Conservation (phyloP, 2,797 vertebrate genomes). For the Chelonia mydas region DNA sequence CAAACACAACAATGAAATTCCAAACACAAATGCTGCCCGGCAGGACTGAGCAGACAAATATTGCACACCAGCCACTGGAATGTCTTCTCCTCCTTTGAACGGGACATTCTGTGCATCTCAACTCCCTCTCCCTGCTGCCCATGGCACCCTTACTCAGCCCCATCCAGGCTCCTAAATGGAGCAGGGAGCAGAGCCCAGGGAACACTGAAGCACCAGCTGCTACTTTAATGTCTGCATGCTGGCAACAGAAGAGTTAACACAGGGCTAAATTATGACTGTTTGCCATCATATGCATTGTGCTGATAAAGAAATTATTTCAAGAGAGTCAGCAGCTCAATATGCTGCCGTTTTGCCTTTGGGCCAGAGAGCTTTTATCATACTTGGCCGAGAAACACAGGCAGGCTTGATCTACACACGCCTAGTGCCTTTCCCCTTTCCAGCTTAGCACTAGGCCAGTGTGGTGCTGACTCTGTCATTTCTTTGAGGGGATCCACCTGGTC, state of each 20-base stretch:
- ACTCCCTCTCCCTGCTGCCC: neutral
- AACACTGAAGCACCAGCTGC: neutral
- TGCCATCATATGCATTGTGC: conserved; percentile 11
- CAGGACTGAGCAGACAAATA: neutral
- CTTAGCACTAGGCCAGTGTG: conserved; percentile 15
- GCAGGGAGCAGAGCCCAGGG: neutral
- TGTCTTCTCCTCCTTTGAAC: neutral
- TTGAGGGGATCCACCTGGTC: conserved; percentile 30
- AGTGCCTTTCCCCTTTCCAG: neutral
- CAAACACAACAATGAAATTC: neutral
- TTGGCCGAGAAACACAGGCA: conserved; percentile 12
- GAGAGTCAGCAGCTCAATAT: conserved; percentile 20
- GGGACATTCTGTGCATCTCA: neutral
- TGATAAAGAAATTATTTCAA: conserved; percentile 37
- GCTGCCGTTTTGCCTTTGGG: conserved; percentile 21
- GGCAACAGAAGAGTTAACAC: conserved; percentile 1
- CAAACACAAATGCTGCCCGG: neutral
- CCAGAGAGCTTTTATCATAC: neutral
- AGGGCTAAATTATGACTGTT: conserved; percentile 1
- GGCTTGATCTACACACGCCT: neutral
- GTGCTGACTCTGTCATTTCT: conserved; percentile 19
- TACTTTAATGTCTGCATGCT: fast-evolving
- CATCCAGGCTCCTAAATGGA: neutral
- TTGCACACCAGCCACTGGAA: fast-evolving
- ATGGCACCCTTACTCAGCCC: neutral